Evolutionary conservation across 2,888 invertebrate species (phyloP).

Genomic region (Ophioninae sp.): DNA sequence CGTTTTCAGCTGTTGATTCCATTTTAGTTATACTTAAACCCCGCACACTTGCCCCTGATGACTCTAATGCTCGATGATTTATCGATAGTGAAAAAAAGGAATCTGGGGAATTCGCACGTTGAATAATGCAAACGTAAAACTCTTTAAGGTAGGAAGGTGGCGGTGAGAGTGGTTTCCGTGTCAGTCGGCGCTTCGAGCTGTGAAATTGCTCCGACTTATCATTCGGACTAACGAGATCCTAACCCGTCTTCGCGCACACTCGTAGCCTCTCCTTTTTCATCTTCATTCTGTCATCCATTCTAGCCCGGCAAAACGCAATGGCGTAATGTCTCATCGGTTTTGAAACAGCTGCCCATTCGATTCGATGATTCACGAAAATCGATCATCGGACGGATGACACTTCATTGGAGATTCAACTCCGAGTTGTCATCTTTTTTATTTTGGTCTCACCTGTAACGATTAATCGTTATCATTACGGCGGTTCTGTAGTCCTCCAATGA

Average conservation of each 20-base stretch:
- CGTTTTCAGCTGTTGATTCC: no score
- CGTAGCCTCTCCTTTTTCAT: conserved; percentile 1
- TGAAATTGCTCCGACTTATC: conserved; percentile 80
- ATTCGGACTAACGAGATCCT: conserved; percentile 79
- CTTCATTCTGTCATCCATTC: conserved; percentile 67
- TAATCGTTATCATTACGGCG: not conserved
- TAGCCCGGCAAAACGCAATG: conserved; percentile 49
- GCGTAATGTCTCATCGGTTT: conserved; percentile 51
- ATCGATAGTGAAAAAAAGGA: not conserved
- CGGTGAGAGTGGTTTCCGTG: conserved; percentile 56
- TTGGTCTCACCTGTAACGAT: not conserved
- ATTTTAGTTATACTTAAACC: no score
- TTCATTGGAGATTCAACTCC: not conserved
- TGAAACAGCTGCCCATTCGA: conserved; percentile 17
- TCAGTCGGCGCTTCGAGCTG: conserved; percentile 73
- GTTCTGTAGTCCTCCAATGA: conserved; percentile 5
- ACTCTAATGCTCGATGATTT: not conserved
- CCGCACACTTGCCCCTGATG: no score
- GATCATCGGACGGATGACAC: conserved; percentile 16
- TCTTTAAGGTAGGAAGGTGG: conserved; percentile 10
- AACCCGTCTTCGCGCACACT: conserved; percentile 75
- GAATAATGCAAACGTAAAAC: conserved; percentile 12
- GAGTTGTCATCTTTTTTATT: not conserved
- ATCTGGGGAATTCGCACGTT: conserved; percentile 1
- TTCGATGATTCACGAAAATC: conserved; percentile 34